Percentiles rank a stretch among this genome's conserved stretches.
Conservation (phyloP, 2,113 vertebrate species). For the Ranitomeya imitator region DNA sequence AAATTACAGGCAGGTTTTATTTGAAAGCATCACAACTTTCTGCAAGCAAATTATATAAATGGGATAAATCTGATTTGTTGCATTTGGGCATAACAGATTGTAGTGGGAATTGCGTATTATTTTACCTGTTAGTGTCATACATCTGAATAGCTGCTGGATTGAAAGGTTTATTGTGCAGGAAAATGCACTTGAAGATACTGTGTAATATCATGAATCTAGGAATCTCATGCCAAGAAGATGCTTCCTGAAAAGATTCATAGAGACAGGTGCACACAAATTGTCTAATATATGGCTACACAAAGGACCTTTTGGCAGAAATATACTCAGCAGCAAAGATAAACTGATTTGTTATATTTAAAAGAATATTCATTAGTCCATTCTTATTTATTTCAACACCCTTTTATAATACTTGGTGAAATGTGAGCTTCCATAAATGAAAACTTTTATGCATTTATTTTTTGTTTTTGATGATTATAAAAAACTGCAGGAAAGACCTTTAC, state of each 20-base stretch:
- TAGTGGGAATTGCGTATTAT: neutral
- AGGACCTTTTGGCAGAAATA: neutral
- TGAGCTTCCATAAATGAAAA: neutral
- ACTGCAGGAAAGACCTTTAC: too few species aligned
- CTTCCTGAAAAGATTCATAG: neutral
- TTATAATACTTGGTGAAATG: neutral
- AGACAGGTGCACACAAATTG: neutral
- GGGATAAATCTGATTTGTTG: neutral
- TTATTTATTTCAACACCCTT: neutral
- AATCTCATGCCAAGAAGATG: neutral
- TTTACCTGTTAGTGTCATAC: neutral
- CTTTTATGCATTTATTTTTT: neutral
- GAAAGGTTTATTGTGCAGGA: slow-evolving; percentile 1
- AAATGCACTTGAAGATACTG: neutral
- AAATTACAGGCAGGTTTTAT: neutral
- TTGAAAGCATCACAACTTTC: neutral
- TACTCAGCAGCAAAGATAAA: neutral
- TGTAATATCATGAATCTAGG: neutral
- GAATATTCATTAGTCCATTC: neutral
- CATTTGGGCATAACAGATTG: neutral
- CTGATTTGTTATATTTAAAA: neutral
- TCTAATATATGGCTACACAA: neutral
- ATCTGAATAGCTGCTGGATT: neutral
- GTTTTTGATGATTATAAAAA: neutral
- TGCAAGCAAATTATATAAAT: neutral